phyloP scores from a whole-genome alignment of 2,113 vertebrate genomes.

The Atherinomorus stipes region DNA sequence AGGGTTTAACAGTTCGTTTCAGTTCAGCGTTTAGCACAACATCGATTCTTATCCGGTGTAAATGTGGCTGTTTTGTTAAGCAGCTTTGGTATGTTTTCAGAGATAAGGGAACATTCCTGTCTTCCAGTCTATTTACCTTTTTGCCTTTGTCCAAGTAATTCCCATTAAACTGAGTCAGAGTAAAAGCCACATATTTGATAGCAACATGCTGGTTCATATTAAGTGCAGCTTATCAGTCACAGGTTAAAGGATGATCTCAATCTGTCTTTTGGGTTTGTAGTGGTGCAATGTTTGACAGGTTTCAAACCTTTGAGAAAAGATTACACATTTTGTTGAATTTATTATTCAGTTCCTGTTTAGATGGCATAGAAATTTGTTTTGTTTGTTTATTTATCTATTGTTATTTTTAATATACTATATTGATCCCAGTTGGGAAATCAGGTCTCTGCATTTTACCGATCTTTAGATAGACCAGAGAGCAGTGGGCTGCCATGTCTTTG shows the following conservation, averaged over 20 bases:
- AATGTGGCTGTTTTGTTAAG: conserved; percentile 25
- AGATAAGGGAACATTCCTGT: conserved; percentile 39
- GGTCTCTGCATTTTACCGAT: too few species aligned
- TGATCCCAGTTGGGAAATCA: too few species aligned
- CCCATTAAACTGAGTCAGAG: not conserved
- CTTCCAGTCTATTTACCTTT: conserved; percentile 8
- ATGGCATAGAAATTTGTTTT: too few species aligned
- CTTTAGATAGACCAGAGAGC: too few species aligned
- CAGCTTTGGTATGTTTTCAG: conserved; percentile 44
- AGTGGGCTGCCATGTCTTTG: too few species aligned
- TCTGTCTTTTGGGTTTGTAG: not conserved
- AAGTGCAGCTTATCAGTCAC: conserved; percentile 10
- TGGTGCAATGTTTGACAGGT: not conserved
- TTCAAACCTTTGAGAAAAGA: not conserved
- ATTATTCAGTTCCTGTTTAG: too few species aligned
- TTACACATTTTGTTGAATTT: not conserved
- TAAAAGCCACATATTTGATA: conserved; percentile 7
- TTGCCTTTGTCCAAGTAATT: conserved; percentile 12
- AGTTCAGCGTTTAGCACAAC: not conserved
- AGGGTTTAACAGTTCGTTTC: conserved; percentile 1
- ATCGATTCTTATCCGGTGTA: conserved; percentile 16
- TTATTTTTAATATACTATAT: too few species aligned
- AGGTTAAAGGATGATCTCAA: not conserved
- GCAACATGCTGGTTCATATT: conserved; percentile 7
- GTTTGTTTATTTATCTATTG: too few species aligned